A percentile compares a stretch with the other conserved stretches of the same genome.
Conservation (phyloP, 2,797 vertebrate species). For the Tapirus indicus region DNA sequence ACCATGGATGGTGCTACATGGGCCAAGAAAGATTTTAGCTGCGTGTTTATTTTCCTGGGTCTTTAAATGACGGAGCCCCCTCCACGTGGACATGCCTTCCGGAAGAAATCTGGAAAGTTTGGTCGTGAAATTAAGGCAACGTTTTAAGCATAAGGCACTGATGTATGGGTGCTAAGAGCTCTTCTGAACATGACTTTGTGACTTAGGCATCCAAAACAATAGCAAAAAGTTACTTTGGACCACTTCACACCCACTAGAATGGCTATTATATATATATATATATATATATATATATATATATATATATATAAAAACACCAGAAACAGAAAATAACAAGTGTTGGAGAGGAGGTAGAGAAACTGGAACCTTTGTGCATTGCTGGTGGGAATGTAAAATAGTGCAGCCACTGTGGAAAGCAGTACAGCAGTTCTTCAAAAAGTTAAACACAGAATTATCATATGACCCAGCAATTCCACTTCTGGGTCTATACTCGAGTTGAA, state of each 20-base stretch:
- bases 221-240: not conserved
- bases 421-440: not conserved
- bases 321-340: not conserved
- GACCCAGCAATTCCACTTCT: not conserved
- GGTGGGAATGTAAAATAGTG: not conserved
- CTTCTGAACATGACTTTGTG: not conserved
- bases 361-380: accelerated
- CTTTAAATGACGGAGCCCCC: not conserved
- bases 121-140: not conserved
- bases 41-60: not conserved
- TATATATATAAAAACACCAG: not conserved
- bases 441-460: not conserved
- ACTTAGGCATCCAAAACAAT: not conserved
- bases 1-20: accelerated
- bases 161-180: not conserved
- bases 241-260: not conserved
- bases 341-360: not conserved
- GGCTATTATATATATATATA: too few species aligned
- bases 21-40: conserved; percentile 1
- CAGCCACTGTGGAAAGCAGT: not conserved
- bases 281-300: too few species aligned
- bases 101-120: not conserved
- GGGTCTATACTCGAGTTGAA: not conserved
- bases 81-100: not conserved
- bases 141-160: not conserved